Base-by-base conservation (phyloP, 2,888 invertebrate species). In the Drosophila austrosaltans region DNA sequence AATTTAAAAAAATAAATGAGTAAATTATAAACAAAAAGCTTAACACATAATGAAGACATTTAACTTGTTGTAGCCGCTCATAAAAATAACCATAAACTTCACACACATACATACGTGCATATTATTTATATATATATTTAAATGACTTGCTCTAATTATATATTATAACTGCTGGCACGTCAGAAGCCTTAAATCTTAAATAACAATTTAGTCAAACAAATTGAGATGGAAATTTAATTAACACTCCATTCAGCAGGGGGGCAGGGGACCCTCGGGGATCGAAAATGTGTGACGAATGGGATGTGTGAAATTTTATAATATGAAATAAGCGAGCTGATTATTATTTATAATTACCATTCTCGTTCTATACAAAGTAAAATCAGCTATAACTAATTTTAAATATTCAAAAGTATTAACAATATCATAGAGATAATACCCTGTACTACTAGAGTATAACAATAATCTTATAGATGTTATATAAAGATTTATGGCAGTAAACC, bases 21-120 rank as follows among this genome's bases (percentile, higher is more conserved):
- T 48, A 65, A 66, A 22, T 39, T 54, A 44, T 59, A 65, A 42
- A 42, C 44, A 48, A 61, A 69, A 48, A 16, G 32, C 30, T 0
- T 6, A 66, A 48, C 75, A 44, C 78, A 78, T 78, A 79, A 78
- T 78, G 63, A 81, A 81, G 82, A 74, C 79, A 79, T 79, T 81
- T 54, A 69, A 25, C 58, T 32, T 10, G 40, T 30, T 54, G 32
- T 48, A 25, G 25, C 1, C 7, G 40, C 22, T 40, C 60, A 69
- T 62, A 53, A 71, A 63, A 57, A 68, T 39, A 39, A 2, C 22
- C 66, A 78, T 69, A 73, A 78, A 67, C 20, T 30, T 64, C 22
- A 48, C 16, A 16, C 16, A 16, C 16, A 3, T 48, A 25, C 16
- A 42, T 16, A 1, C 6, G 16, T 48, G 12, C 10, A 48, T 48